Conservation (phyloP, 2,797 vertebrate genomes). For the Octomys mimax region DNA sequence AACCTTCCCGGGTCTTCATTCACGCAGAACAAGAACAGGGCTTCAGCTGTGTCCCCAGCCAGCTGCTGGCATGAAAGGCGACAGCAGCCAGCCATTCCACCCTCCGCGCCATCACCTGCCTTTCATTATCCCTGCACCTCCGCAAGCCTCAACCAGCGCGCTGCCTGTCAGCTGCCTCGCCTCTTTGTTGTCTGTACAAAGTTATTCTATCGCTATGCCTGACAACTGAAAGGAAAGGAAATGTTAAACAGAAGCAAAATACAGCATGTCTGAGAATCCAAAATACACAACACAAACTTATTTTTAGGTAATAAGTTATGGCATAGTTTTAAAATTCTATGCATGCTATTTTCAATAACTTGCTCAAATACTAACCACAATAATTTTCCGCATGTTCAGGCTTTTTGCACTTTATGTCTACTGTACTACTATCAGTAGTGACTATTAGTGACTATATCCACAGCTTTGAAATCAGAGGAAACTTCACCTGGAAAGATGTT, state of each 20-base stretch:
- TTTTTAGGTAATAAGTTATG: constrained; percentile 38
- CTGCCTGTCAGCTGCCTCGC: constrained; percentile 33
- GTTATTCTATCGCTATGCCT: constrained; percentile 30
- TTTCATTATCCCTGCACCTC: constrained; percentile 37
- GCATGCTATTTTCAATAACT: constrained; percentile 37
- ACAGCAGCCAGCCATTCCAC: background rate
- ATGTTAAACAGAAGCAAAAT: constrained; percentile 52
- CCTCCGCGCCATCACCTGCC: background rate
- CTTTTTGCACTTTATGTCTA: background rate
- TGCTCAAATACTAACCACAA: constrained; percentile 10
- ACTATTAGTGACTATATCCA: constrained; percentile 16
- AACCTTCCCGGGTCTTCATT: constrained; percentile 40
- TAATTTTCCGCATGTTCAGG: background rate
- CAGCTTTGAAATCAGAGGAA: constrained; percentile 40
- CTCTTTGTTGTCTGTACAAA: constrained; percentile 35
- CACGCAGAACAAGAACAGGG: constrained; percentile 51
- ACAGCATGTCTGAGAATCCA: background rate
- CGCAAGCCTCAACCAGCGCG: background rate
- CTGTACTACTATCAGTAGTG: background rate
- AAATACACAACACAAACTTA: background rate
- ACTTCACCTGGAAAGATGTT: constrained; percentile 14
- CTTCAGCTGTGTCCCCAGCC: background rate
- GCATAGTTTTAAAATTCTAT: background rate
- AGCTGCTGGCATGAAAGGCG: background rate
- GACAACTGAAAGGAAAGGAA: constrained; percentile 61